phyloP scores from a whole-genome alignment of 2,113 vertebrate genomes.

The Campylomormyrus numenius region DNA sequence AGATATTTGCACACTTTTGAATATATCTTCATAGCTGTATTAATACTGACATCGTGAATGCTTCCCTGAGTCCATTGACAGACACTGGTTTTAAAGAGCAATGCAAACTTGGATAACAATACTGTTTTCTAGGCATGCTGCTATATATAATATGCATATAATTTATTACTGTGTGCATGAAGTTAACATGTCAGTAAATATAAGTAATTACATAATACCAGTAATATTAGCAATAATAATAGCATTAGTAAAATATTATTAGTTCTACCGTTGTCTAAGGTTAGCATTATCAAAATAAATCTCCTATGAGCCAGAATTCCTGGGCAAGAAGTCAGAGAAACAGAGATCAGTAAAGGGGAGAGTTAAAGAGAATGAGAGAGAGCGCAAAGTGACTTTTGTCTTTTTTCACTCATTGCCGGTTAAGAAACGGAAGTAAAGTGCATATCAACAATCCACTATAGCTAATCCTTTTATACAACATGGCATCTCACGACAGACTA shows the following conservation, averaged over 20 bases:
- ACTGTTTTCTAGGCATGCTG: constrained; percentile 48
- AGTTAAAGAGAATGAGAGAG: not conserved
- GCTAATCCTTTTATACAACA: constrained; percentile 27
- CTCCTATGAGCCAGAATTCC: not conserved
- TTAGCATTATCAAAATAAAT: constrained; percentile 22
- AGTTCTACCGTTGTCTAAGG: constrained; percentile 10
- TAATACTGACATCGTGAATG: constrained; percentile 20
- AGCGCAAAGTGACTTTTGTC: not conserved
- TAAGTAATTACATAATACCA: constrained; percentile 11
- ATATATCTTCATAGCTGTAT: constrained; percentile 26
- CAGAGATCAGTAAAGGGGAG: not conserved
- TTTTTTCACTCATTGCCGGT: not conserved
- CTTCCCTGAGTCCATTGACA: constrained; percentile 27
- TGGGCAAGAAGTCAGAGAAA: not conserved
- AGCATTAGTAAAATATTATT: constrained; percentile 14
- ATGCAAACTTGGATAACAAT: constrained; percentile 28
- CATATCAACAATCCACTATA: not conserved
- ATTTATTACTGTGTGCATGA: constrained; percentile 39
- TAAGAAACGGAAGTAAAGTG: not conserved
- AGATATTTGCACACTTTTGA: constrained; percentile 23
- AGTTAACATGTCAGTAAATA: constrained; percentile 26
- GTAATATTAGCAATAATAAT: constrained; percentile 10
- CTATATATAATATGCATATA: constrained; percentile 23
- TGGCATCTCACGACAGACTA: constrained; percentile 46
- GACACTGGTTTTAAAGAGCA: constrained; percentile 31